Evolutionary conservation across 2,888 invertebrate species (phyloP).

Genomic region (Drosophila sordidapex): DNA sequence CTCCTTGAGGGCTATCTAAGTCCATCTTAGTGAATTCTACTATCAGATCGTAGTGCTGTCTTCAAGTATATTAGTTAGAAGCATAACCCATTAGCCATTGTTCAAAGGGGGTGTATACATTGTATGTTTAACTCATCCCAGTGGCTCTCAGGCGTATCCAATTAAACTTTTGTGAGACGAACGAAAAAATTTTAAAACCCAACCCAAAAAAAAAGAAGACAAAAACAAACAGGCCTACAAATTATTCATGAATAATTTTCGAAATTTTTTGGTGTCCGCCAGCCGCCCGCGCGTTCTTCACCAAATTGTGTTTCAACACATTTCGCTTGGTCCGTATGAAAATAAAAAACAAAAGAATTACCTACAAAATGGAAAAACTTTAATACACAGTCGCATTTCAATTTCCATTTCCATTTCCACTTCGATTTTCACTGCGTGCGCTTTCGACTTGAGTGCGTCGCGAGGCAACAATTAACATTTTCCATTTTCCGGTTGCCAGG

Average conservation of each 20-base stretch:
- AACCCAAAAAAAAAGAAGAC: conserved; percentile 33
- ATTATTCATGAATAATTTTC: conserved; percentile 73
- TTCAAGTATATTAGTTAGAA: background rate
- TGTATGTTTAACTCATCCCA: conserved; percentile 16
- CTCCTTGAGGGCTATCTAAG: background rate
- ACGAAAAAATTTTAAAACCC: conserved; percentile 29
- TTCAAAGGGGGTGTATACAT: conserved; percentile 15
- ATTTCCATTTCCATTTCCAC: conserved; percentile 49
- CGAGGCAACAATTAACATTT: conserved; percentile 78
- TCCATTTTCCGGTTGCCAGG: conserved; percentile 78
- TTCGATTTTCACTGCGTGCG: conserved; percentile 65
- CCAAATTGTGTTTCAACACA: conserved; percentile 55
- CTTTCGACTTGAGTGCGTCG: conserved; percentile 77
- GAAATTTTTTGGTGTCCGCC: conserved; percentile 38
- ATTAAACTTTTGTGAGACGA: conserved; percentile 63
- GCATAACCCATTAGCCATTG: conserved; percentile 25
- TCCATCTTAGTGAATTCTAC: conserved; percentile 1
- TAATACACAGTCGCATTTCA: conserved; percentile 53
- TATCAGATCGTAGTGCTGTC: conserved; percentile 5
- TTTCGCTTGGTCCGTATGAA: conserved; percentile 30
- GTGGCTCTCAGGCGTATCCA: conserved; percentile 71
- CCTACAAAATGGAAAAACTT: conserved; percentile 54
- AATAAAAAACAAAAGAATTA: conserved; percentile 52
- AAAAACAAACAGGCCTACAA: conserved; percentile 40
- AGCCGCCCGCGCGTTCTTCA: conserved; percentile 8